phyloP scores from a whole-genome alignment of 2,797 vertebrate genomes.

The Mastacembelus armatus region DNA sequence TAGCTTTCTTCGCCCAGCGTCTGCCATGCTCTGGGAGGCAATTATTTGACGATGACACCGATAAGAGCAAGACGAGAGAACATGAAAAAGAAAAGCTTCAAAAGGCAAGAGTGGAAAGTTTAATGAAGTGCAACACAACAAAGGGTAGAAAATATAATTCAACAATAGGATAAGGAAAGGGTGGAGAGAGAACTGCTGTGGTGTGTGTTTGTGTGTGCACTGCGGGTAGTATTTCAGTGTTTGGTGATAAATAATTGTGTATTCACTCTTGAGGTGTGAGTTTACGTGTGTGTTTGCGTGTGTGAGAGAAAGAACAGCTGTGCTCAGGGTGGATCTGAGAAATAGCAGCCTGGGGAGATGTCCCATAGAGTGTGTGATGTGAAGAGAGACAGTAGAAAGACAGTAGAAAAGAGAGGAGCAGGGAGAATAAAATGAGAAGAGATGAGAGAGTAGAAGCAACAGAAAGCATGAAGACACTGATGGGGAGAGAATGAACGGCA shows the following conservation, averaged over 20 bases:
- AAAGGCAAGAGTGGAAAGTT: slow-evolving; percentile 48
- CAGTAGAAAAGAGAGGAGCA: background rate
- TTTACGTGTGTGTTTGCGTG: slow-evolving; percentile 17
- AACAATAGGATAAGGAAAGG: slow-evolving; percentile 41
- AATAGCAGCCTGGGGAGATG: slow-evolving; percentile 49
- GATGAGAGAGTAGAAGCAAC: too few relatives aligned
- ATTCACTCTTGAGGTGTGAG: slow-evolving; percentile 13
- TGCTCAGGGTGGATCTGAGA: slow-evolving; percentile 41
- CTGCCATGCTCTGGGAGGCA: slow-evolving; percentile 43
- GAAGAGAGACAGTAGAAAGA: too few relatives aligned
- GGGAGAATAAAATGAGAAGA: background rate
- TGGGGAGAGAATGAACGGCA: background rate
- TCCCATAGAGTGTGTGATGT: slow-evolving; percentile 40
- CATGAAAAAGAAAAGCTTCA: slow-evolving; percentile 64
- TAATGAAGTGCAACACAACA: slow-evolving; percentile 73
- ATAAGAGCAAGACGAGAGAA: slow-evolving; percentile 36
- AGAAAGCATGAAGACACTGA: too few relatives aligned
- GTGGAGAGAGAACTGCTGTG: slow-evolving; percentile 1
- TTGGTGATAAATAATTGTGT: slow-evolving; percentile 44
- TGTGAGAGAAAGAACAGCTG: slow-evolving; percentile 13
- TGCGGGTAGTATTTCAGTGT: slow-evolving; percentile 21
- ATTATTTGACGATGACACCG: slow-evolving; percentile 53
- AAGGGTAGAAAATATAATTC: slow-evolving; percentile 51
- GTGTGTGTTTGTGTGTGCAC: slow-evolving; percentile 4
- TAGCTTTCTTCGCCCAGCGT: slow-evolving; percentile 2